Evolutionary conservation across 2,888 invertebrate genomes (phyloP).

Genomic region (Pammene fasciana): DNA sequence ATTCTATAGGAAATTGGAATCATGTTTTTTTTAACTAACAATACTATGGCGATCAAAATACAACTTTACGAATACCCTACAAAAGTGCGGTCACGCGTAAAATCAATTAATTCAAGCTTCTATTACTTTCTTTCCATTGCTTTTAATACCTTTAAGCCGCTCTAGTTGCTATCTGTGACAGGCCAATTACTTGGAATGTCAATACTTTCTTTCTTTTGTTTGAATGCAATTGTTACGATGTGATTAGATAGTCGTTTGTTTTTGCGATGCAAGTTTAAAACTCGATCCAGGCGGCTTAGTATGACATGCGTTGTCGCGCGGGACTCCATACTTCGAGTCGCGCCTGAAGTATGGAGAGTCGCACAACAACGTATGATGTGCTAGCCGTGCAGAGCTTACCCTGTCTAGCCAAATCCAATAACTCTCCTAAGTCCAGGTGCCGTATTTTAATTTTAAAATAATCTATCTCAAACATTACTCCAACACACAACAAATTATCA

Average conservation of each 20-base stretch:
- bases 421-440: no score
- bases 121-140: conserved; percentile 58
- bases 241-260: conserved; percentile 15
- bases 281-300: no score
- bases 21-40: neutral
- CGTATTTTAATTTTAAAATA: no score
- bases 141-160: conserved; percentile 56
- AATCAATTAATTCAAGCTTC: conserved; percentile 64
- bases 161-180: conserved; percentile 62
- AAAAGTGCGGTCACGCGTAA: conserved; percentile 61
- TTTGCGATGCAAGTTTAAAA: neutral
- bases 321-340: no score
- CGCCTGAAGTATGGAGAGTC: no score
- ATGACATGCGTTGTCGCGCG: no score
- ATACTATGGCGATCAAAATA: conserved; percentile 1
- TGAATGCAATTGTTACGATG: conserved; percentile 10
- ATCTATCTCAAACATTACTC: no score
- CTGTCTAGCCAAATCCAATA: no score
- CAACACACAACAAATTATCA: no score
- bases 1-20: neutral
- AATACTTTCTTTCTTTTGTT: conserved; percentile 34
- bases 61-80: conserved; percentile 43
- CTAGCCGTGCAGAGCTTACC: no score
- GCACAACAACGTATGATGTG: no score
- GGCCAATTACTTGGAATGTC: conserved; percentile 44